Base-by-base conservation (phyloP, 2,113 vertebrate species). In the Pimephales promelas region DNA sequence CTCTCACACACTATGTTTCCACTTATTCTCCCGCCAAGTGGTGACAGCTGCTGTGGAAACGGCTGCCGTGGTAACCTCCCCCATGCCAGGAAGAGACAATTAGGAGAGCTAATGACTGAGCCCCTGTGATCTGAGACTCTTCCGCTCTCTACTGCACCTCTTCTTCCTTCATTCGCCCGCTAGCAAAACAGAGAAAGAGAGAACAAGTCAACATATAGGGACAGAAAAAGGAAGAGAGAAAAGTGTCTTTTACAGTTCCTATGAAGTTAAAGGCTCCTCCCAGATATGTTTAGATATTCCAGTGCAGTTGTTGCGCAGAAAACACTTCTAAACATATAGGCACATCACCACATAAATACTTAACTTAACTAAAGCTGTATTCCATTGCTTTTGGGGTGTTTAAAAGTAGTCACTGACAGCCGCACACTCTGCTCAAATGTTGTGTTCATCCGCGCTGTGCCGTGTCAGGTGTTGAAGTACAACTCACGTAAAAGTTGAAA, bases 61-160 rank as follows among this genome's bases (percentile, higher is more conserved):
- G 24, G 75, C 56, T 77, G 59, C 47, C 43, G 28, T 28, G 72
- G 45, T 49, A 66, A 52, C 64, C 66, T 70, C 74, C 81, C 79
- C 61, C 85, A 10, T 79, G 75, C 81, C 85, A 86, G 85, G 85
- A 86, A 86, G 47, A 86, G 66, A 86, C 81, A 83, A 83, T 86
- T 79, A 83, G 81, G 28, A 61, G 47, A 28, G 72, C 84, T 82
- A 86, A 86, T 82, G 84, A 86, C 74, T 36, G 81, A 49, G 76
- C 56, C 9, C 77, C 75, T 75, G 62, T 45, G 70, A 78, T 62
- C 71, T n/a, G 70, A 86, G 52, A 9, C 34, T 2, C 76, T 75
- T 57, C 34, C 66, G 24, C 73, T 24, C 28, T 86, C 7, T 3
- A n/a, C 0, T 31, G 66, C 24, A 14, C 45, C 31, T 54, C 22